Conservation (phyloP, 2,888 invertebrate species). For the Dryadula phaetusa region DNA sequence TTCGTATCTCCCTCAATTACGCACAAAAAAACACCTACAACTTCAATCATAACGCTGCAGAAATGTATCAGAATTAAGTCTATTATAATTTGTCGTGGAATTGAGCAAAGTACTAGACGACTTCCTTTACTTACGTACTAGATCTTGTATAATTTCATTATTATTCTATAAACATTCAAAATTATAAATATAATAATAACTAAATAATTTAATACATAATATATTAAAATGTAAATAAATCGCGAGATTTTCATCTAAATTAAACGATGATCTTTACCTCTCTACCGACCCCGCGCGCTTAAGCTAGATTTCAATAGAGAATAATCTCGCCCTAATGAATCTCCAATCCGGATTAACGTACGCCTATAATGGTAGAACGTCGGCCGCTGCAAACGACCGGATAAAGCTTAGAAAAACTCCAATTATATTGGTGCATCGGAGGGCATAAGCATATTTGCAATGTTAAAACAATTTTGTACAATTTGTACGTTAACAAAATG, state of each 20-base stretch:
- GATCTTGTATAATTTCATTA: neutral
- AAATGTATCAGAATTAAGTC: neutral
- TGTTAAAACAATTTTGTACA: constrained; percentile 17
- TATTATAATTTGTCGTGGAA: no score
- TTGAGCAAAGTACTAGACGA: no score
- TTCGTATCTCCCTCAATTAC: neutral
- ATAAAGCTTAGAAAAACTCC: constrained; percentile 74
- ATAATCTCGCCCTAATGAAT: constrained; percentile 85
- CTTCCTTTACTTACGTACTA: neutral
- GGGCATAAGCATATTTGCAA: constrained; percentile 43
- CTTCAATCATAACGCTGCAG: neutral
- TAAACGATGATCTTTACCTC: constrained; percentile 37
- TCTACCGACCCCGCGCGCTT: constrained; percentile 62
- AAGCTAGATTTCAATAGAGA: constrained; percentile 84
- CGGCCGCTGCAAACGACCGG: constrained; percentile 71
- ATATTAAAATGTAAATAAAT: neutral
- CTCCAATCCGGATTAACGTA: constrained; percentile 82
- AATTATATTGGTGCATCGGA: constrained; percentile 61
- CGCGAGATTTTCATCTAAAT: constrained; percentile 34
- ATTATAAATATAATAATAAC: constrained; percentile 1
- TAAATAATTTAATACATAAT: no score
- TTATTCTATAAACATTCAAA: no score
- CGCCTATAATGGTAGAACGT: constrained; percentile 72
- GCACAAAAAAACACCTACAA: neutral
- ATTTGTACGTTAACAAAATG: neutral